phyloP scores from a whole-genome alignment of 1,140 invertebrate genomes.

The Drosophila burlai region DNA sequence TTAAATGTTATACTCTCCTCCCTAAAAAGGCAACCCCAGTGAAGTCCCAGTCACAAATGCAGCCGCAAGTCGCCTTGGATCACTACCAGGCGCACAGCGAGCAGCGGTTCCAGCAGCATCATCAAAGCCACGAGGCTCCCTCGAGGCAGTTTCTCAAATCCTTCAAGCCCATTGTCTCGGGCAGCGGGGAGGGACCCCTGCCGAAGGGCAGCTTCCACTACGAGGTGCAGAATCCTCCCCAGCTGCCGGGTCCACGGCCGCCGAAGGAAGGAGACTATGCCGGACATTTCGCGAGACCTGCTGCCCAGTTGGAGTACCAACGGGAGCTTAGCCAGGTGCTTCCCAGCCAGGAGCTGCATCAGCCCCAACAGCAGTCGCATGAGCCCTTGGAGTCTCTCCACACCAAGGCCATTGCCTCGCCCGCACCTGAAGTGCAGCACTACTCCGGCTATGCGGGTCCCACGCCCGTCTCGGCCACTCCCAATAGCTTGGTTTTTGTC shows the following conservation, averaged over 20 bases:
- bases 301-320: constrained; percentile 56
- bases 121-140: constrained; percentile 58
- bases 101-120: constrained; percentile 48
- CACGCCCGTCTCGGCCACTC: constrained; percentile 32
- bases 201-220: constrained; percentile 74
- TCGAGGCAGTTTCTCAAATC: constrained; percentile 75
- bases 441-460: constrained; percentile 46
- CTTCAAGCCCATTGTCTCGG: constrained; percentile 69
- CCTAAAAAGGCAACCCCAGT: neutral
- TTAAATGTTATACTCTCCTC: neutral
- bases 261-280: constrained; percentile 31
- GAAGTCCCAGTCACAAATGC: neutral
- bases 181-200: constrained; percentile 45
- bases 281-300: constrained; percentile 27
- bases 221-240: constrained; percentile 44
- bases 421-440: neutral
- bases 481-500: constrained; percentile 64
- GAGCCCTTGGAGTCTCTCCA: constrained; percentile 35
- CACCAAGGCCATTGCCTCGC: constrained; percentile 62
- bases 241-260: constrained; percentile 7
- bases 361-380: constrained; percentile 7
- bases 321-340: constrained; percentile 32
- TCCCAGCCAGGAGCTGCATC: neutral
- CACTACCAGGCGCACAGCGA: constrained; percentile 61
- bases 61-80: constrained; percentile 25